These are phyloP conservation scores for Patella caerulea DNA, from an alignment of 2,888 invertebrate genomes.

Conservation along the genomic window DNA sequence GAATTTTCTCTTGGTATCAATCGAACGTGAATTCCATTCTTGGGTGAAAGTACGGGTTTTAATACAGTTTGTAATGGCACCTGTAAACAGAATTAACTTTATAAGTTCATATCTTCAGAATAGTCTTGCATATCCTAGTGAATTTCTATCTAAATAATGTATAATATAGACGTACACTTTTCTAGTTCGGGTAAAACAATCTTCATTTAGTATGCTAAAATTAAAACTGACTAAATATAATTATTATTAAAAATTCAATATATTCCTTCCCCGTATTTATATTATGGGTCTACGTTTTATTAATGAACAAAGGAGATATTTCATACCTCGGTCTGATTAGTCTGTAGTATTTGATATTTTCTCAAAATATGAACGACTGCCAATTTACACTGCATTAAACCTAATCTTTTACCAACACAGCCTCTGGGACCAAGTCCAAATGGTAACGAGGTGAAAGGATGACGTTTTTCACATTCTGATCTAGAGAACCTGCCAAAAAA, in stretches of 20 bases:
- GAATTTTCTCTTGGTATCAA: constrained; percentile 11
- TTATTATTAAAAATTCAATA: no score
- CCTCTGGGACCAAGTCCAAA: constrained; percentile 56
- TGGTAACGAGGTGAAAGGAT: constrained; percentile 45
- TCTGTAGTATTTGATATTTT: constrained; percentile 36
- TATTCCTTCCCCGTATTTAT: no score
- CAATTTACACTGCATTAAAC: constrained; percentile 42
- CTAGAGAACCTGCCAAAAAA: constrained; percentile 41
- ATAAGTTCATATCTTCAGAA: neutral
- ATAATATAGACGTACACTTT: no score
- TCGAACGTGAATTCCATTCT: constrained; percentile 40
- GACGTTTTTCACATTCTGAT: constrained; percentile 31
- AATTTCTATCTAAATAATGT: no score
- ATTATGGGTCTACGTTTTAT: no score
- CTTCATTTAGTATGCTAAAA: no score
- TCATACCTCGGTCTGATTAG: constrained; percentile 43
- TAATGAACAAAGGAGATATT: no score
- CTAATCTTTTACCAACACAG: constrained; percentile 52
- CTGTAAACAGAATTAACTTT: constrained; percentile 34
- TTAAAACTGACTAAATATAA: no score
- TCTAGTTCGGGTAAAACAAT: no score
- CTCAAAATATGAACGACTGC: constrained; percentile 43
- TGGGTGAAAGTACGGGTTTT: constrained; percentile 44
- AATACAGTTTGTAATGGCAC: constrained; percentile 44
- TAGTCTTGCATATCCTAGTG: no score